Base-by-base conservation (phyloP, 2,113 vertebrate species). In the Notarius lentiginosus region DNA sequence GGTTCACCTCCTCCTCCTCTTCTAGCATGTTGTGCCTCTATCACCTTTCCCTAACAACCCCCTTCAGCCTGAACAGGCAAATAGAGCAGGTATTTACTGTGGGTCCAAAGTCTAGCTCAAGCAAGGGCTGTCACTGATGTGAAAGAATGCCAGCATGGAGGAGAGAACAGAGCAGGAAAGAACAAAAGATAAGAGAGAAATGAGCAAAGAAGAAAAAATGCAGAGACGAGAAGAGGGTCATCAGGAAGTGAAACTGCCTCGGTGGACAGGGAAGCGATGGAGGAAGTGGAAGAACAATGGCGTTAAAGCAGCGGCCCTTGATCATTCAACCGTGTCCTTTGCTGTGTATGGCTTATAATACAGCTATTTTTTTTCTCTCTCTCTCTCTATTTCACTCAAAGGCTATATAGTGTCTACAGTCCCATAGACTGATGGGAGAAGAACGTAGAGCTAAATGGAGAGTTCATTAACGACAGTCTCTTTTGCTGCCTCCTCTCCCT, bases 281-380 rank as follows among this genome's bases (percentile, higher is more conserved):
- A 97, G 96, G 96, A 97, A 96, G 95, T 96, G 89, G 90, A 92
- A 89, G 87, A 81, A 90, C 94, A 94, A 94, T 95, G 89, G 91
- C 86, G 55, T 75, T 85, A 86, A 86, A 88, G 73, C 51, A 17
- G 56, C 86, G 86, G 88, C 90, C 87, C 82, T 88, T 55, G 79
- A 66, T 76, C 3, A 20, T 56, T 81, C 81, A 61, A 49, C 27
- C 14, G 1, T 68, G 49, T 68, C 34, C 22, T 75, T 41, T 51
- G 41, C 56, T 4, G 41, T 4, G 24, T 18, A 22, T 24, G 14
- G 20, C 77, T 79, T 49, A 34, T 63, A 55, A 60, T 27, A 8
- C 60, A 24, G 7, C 47, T 49, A 17, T 11, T 47, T 70, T 66
- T 65, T 30, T 56, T 56, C 18, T 11, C 30, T 58, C 9, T 18